Conservation (phyloP, 1,140 invertebrate genomes). For the Vanessa tameamea region DNA sequence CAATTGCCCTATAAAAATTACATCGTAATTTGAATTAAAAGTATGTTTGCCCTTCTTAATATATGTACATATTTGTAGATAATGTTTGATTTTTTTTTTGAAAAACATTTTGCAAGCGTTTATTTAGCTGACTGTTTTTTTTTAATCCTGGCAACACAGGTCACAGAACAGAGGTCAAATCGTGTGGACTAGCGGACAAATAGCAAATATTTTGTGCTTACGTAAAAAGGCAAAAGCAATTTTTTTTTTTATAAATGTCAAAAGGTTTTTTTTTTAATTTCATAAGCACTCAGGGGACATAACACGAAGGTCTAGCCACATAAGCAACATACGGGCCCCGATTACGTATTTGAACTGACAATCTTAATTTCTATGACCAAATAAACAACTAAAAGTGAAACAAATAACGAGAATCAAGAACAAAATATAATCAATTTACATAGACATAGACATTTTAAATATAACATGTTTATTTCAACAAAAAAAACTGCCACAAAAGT, state of each 20-base stretch:
- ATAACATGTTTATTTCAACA: too few species aligned
- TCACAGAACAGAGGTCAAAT: conserved; percentile 5
- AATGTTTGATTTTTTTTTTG: neutral
- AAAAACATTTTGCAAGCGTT: conserved; percentile 16
- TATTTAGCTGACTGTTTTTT: neutral
- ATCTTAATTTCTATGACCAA: conserved; percentile 52
- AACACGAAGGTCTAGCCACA: conserved; percentile 48
- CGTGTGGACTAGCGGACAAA: conserved; percentile 32
- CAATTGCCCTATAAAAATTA: neutral
- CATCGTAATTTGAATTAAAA: neutral
- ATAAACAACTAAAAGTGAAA: conserved; percentile 1
- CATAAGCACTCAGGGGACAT: conserved; percentile 44
- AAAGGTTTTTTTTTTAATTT: conserved; percentile 19
- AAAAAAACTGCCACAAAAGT: neutral
- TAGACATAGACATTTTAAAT: neutral
- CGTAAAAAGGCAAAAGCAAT: conserved; percentile 31
- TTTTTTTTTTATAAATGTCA: conserved; percentile 27
- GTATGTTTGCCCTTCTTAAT: neutral
- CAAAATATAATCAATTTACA: neutral
- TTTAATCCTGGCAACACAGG: conserved; percentile 11
- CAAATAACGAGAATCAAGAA: conserved; percentile 1
- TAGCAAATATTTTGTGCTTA: conserved; percentile 36
- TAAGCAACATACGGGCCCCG: conserved; percentile 51
- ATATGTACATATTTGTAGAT: neutral
- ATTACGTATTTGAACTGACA: conserved; percentile 44